phyloP scores from a whole-genome alignment of 2,113 vertebrate genomes.

The Melanocharis versteri region DNA sequence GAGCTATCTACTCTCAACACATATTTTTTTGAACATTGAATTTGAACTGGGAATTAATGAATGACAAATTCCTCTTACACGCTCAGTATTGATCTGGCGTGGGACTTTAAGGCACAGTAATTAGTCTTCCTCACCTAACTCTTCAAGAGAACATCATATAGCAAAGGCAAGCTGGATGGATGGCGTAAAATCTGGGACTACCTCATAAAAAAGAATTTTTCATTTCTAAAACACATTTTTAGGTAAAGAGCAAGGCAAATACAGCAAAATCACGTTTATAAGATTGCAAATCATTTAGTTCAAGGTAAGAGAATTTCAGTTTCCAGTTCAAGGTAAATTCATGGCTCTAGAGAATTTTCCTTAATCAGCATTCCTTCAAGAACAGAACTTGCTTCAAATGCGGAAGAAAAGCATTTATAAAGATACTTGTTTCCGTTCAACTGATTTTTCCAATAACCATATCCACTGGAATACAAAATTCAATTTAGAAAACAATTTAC shows the following conservation, averaged over 20 bases:
- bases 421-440: neutral
- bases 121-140: neutral
- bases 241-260: neutral
- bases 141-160: neutral
- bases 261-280: neutral
- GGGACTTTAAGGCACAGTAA: neutral
- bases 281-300: neutral
- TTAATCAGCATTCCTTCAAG: neutral
- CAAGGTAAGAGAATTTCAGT: no score
- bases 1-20: neutral
- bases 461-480: neutral
- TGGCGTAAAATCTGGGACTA: neutral
- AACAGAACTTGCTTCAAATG: neutral
- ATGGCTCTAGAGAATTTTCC: neutral
- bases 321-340: neutral
- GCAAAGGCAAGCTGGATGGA: neutral
- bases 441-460: slow-evolving; percentile 9
- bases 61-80: neutral
- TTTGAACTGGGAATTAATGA: neutral
- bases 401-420: neutral
- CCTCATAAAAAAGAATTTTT: neutral
- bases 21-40: neutral
- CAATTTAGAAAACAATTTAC: slow-evolving; percentile 3
- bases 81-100: neutral
- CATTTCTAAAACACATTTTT: neutral